phyloP scores from a whole-genome alignment of 2,113 vertebrate genomes.

The Chaetorhynchus papuensis region DNA sequence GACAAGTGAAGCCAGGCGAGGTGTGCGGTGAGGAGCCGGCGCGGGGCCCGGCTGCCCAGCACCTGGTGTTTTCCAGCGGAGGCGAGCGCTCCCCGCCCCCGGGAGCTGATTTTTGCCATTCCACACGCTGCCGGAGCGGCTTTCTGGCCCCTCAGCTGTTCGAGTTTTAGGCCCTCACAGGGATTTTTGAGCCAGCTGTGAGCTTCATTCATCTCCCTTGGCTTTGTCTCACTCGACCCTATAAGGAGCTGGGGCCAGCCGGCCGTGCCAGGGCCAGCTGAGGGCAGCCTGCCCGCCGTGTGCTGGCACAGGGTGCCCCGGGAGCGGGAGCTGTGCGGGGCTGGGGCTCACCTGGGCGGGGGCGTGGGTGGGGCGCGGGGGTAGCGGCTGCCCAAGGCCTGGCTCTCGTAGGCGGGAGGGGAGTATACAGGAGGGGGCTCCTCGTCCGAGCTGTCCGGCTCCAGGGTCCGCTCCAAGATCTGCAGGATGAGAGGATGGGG shows the following conservation, averaged over 20 bases:
- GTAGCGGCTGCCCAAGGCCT: conserved; percentile 70
- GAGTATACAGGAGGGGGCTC: conserved; percentile 95
- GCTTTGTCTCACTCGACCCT: neutral
- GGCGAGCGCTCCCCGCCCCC: neutral
- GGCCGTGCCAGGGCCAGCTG: neutral
- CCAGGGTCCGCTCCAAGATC: conserved; percentile 92
- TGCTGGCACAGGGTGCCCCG: neutral
- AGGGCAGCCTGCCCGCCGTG: accelerated
- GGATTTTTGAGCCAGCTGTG: conserved; percentile 8
- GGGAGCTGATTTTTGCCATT: conserved; percentile 20
- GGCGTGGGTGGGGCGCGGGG: conserved; percentile 78
- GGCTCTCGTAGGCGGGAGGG: conserved; percentile 89
- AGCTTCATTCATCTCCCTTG: conserved; percentile 10
- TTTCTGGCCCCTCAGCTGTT: conserved; percentile 17
- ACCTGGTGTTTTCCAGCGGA: neutral
- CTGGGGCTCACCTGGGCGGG: conserved; percentile 80
- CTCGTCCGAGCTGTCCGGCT: conserved; percentile 95
- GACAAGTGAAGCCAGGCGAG: accelerated
- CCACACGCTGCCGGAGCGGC: neutral
- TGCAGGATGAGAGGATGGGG: neutral
- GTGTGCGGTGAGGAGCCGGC: neutral
- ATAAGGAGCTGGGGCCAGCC: accelerated
- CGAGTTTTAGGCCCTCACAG: neutral
- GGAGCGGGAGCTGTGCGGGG: accelerated
- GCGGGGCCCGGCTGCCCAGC: neutral